Base-by-base conservation (phyloP, 1,140 invertebrate genomes). In the Drosophila pruinosa region DNA sequence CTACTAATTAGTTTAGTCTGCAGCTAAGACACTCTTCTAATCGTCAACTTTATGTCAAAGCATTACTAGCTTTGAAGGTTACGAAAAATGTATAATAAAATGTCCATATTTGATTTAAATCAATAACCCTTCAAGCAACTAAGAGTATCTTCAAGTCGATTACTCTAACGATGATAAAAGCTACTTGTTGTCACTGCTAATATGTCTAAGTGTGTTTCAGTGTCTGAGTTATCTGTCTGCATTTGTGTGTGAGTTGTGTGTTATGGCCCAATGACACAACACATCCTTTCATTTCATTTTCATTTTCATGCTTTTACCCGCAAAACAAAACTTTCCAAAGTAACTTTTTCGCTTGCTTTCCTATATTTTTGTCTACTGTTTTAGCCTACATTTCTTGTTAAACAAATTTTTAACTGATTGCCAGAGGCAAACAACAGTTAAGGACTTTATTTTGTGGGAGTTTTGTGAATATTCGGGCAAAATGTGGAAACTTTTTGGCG, bases 371-470 rank as follows among this genome's bases (percentile, higher is more conserved):
- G 21, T 12, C 19, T 15, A 38, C 28, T 52, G 24, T 19, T 48
- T 67, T 43, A 41, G 38, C 22, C 45, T n/a, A 36, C 12, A 34
- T 69, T 47, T 61, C 10, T 15, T 39, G 43, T 36, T 48, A 28
- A 24, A 47, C 38, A 38, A 75, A 34, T 56, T 77, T 80, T 73
- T 53, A 76, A 72, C 43, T 76, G 78, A 72, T 81, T 80, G 78
- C 78, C 31, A 12, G 19, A 31, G 69, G 69, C 58, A 22, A 38
- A 38, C n/a, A 50, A 21, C 24, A 34, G 10, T 28, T 12, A 6
- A 8, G 28, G 74, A 70, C 39, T 57, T 63, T 54, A 1, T 43
- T 15, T 39, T 43, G 38, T 39, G 5, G n/a, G n/a, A n/a, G 14
- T 58, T 19, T 15, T 34, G n/a, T 52, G 52, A 34, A 53, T 45